Percentiles rank a stretch among this genome's conserved stretches.
These are phyloP conservation scores for Chaetura pelagica DNA, from an alignment of 2,113 vertebrate species.

Conservation along the genomic window DNA sequence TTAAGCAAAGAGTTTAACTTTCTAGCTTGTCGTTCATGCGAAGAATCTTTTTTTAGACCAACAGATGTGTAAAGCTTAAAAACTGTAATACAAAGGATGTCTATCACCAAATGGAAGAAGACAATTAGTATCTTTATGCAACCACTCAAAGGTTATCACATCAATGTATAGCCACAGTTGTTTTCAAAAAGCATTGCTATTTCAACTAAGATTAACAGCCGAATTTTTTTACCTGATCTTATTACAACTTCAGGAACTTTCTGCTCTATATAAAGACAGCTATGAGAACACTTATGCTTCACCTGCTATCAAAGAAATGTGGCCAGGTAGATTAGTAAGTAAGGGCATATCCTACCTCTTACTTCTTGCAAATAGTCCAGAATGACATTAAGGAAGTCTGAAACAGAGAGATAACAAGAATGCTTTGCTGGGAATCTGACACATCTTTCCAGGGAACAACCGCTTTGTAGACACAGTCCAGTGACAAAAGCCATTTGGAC, in stretches of 20 bases:
- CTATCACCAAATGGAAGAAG: background rate
- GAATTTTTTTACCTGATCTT: background rate
- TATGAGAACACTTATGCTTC: background rate
- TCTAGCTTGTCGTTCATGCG: background rate
- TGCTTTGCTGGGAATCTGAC: background rate
- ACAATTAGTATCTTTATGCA: background rate
- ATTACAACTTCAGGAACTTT: background rate
- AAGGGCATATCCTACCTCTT: background rate
- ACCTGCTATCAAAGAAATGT: background rate
- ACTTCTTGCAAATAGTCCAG: background rate
- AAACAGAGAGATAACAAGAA: background rate
- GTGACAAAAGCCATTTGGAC: background rate
- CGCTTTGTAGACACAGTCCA: background rate
- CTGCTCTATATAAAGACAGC: background rate
- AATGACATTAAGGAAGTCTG: background rate
- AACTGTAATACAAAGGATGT: background rate
- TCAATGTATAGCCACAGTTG: background rate
- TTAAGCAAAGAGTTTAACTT: background rate
- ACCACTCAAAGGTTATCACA: background rate
- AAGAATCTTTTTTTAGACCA: background rate
- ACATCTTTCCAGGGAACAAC: background rate
- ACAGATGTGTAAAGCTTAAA: background rate
- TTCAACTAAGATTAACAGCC: background rate
- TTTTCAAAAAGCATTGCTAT: background rate
- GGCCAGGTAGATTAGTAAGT: background rate